Conservation (phyloP, 1,140 invertebrate genomes). For the Fopius arisanus region DNA sequence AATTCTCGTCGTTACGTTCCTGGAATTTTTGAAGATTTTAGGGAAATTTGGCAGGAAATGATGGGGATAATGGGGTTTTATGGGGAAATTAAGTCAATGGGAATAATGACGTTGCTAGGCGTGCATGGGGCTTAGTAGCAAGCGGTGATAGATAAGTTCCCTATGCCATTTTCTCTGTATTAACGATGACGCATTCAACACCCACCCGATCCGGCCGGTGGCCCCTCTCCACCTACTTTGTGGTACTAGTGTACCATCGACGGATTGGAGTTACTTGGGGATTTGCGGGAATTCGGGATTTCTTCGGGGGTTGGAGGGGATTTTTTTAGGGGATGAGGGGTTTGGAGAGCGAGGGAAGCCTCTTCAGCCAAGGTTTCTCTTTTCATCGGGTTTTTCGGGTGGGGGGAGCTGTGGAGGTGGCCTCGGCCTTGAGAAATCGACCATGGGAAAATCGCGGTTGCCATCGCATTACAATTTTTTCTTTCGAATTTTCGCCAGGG, state of each 20-base stretch:
- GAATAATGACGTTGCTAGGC: constrained; percentile 51
- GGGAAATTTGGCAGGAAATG: too few species aligned
- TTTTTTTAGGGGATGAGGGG: too few species aligned
- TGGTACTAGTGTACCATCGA: not conserved
- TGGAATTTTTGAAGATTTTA: not conserved
- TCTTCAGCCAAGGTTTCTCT: not conserved
- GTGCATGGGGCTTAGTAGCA: constrained; percentile 36
- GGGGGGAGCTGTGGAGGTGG: not conserved
- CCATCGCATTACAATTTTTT: not conserved
- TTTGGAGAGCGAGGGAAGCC: too few species aligned
- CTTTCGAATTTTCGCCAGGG: not conserved
- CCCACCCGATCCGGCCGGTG: constrained; percentile 35
- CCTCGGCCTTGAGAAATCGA: constrained; percentile 31
- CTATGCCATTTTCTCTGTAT: constrained; percentile 23
- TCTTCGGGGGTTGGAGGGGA: too few species aligned
- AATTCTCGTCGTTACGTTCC: not conserved
- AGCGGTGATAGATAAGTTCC: constrained; percentile 17
- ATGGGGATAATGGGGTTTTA: constrained; percentile 8
- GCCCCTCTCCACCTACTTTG: not conserved
- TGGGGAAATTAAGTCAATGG: not conserved
- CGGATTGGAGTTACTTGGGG: not conserved
- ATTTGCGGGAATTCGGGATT: not conserved
- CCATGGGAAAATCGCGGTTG: constrained; percentile 22
- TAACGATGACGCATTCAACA: constrained; percentile 44
- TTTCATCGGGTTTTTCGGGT: not conserved